phyloP scores from a whole-genome alignment of 2,888 invertebrate genomes.

The Nasonovia ribisnigri region DNA sequence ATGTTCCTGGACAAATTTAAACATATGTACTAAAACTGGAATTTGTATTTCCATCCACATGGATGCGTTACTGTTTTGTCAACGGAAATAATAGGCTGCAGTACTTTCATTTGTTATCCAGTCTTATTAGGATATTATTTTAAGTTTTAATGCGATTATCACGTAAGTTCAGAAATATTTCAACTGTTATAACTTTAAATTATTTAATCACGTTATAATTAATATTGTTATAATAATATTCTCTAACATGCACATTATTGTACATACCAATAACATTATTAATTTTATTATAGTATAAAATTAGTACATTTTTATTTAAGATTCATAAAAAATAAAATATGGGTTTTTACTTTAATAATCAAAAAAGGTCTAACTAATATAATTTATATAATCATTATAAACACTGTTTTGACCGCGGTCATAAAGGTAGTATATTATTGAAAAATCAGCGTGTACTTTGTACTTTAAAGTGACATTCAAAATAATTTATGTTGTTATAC shows the following conservation, averaged over 20 bases:
- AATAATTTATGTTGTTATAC: not conserved
- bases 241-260: not conserved
- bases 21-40: not conserved
- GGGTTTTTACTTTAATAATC: not conserved
- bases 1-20: not conserved
- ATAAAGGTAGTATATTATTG: not conserved
- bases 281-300: not conserved
- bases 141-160: not conserved
- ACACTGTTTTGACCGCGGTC: not conserved
- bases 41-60: not conserved
- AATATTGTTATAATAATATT: not conserved
- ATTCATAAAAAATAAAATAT: not conserved
- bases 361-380: not conserved
- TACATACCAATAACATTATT: not conserved
- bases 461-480: not conserved
- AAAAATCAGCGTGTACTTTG: not conserved
- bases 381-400: not conserved
- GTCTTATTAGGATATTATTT: not conserved
- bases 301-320: not conserved
- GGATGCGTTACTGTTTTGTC: not conserved
- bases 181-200: not conserved
- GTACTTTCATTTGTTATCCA: not conserved
- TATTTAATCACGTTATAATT: not conserved
- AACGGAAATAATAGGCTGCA: not conserved
- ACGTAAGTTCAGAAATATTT: not conserved